Conservation (phyloP, 2,113 vertebrate genomes). For the Urocolius indicus region DNA sequence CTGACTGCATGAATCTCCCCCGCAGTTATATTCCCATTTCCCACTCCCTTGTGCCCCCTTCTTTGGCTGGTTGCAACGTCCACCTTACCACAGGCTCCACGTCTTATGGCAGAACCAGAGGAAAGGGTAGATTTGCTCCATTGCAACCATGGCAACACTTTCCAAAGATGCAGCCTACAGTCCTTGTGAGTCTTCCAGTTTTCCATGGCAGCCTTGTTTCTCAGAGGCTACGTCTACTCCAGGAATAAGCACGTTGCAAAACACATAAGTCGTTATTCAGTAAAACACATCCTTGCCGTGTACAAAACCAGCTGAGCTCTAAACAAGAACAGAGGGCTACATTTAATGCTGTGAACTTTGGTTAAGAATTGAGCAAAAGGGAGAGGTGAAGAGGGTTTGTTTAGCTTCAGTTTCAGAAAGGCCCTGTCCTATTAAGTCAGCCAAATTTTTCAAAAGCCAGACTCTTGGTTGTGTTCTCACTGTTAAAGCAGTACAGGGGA, state of each 20-base stretch:
- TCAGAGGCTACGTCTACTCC: neutral
- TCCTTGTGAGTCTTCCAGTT: constrained; percentile 44
- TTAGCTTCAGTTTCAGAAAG: neutral
- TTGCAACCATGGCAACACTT: constrained; percentile 60
- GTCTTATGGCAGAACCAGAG: constrained; percentile 13
- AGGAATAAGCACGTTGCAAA: neutral
- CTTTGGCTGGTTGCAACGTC: constrained; percentile 1
- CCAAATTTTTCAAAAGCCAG: neutral
- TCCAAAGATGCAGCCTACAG: constrained; percentile 18
- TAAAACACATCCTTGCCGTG: neutral
- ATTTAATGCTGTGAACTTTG: neutral
- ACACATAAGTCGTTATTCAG: fast-evolving
- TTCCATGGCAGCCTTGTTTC: constrained; percentile 23
- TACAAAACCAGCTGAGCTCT: neutral
- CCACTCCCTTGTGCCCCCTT: neutral
- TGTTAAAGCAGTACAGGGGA: neutral
- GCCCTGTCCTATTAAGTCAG: neutral
- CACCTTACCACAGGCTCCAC: neutral
- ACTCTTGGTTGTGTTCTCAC: neutral
- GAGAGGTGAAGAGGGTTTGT: neutral
- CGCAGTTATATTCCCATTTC: neutral
- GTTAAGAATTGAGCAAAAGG: neutral
- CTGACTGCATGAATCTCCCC: neutral
- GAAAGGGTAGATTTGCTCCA: neutral
- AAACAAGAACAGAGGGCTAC: neutral